A percentile compares a stretch with the other conserved stretches of the same genome.
Conservation (phyloP, 2,113 vertebrate genomes). For the Petromus typicus region DNA sequence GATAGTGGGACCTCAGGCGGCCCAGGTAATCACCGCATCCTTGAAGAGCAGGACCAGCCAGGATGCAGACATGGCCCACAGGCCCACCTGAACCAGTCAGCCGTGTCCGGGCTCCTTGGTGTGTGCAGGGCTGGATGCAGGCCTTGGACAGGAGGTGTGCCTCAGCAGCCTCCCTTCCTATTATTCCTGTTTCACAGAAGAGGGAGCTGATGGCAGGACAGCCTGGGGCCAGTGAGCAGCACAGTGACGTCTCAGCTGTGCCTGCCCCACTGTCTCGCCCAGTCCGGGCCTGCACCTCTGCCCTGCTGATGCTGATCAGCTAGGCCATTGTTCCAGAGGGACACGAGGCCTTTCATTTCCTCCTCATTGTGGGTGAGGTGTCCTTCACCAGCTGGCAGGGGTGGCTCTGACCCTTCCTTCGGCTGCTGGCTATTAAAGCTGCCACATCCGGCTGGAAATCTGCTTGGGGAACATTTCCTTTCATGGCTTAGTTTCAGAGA, state of each 20-base stretch:
- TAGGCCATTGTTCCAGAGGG: neutral
- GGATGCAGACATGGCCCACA: neutral
- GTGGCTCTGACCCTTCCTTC: fast-evolving
- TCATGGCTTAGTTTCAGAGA: fast-evolving
- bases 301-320: neutral
- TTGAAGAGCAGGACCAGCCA: neutral
- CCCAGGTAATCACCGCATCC: too few species aligned
- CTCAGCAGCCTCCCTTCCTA: neutral
- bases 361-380: neutral
- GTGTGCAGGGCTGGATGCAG: neutral
- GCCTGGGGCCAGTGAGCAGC: fast-evolving
- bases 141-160: neutral
- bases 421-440: neutral
- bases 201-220: neutral
- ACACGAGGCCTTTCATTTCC: neutral
- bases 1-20: neutral
- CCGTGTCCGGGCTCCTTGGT: fast-evolving
- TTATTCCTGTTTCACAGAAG: neutral
- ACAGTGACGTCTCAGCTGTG: fast-evolving
- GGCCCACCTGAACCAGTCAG: neutral
- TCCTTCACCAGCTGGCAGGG: neutral
- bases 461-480: neutral
- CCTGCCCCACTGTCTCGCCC: fast-evolving
- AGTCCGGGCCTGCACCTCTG: neutral
- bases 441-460: neutral